These are phyloP conservation scores for Puntigrus tetrazona DNA, from an alignment of 2,113 vertebrate genomes.

Conservation along the genomic window DNA sequence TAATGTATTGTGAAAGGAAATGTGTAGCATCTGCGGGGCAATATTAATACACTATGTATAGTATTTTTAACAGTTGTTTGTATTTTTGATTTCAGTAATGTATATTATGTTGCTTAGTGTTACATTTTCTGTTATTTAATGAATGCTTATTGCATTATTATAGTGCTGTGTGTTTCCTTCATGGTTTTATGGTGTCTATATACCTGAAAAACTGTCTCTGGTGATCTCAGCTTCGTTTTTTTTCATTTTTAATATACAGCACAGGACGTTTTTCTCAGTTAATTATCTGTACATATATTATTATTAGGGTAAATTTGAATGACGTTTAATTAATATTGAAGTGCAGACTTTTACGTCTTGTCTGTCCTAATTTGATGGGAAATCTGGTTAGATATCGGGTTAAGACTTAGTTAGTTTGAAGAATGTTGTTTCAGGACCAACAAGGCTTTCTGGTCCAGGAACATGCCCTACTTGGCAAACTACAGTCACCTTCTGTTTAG, in stretches of 20 bases:
- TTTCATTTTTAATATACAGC: no score
- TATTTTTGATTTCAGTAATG: no score
- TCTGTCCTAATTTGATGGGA: background rate
- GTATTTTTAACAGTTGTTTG: no score
- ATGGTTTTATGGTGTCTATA: no score
- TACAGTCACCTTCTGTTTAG: background rate
- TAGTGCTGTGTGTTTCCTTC: no score
- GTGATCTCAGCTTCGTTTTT: no score
- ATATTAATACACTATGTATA: no score
- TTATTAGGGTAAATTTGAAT: background rate
- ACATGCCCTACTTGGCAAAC: slow-evolving; percentile 12
- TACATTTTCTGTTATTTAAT: background rate
- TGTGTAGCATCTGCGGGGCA: background rate
- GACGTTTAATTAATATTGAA: no score
- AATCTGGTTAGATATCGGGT: background rate
- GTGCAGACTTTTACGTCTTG: background rate
- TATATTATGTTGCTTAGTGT: no score
- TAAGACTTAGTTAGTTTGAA: background rate
- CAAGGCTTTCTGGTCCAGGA: background rate
- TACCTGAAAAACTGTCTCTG: no score
- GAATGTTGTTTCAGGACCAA: background rate
- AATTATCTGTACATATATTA: background rate
- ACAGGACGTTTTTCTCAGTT: background rate
- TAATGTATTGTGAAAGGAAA: no score
- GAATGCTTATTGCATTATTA: no score